Conservation (phyloP, 35 echinoderm and acorn worm genomes). For the Anneissia japonica region DNA sequence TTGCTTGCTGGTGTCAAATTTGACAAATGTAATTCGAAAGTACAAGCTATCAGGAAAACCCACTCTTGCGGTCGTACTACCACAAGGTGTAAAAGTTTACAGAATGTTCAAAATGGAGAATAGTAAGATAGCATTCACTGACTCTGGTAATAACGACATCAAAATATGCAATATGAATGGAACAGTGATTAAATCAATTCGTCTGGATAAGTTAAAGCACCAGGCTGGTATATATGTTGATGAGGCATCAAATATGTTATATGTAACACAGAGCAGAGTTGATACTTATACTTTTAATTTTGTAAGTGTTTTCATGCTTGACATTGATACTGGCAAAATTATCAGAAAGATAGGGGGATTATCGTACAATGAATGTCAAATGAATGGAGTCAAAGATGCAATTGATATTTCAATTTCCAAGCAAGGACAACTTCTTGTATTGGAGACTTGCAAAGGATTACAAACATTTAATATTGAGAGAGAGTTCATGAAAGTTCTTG, state of each 20-base stretch:
- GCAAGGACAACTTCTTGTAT: neutral
- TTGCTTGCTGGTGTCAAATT: neutral
- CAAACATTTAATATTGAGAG: neutral
- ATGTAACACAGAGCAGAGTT: neutral
- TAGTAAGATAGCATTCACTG: neutral
- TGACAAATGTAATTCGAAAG: neutral
- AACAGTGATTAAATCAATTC: neutral
- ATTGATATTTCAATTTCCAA: neutral
- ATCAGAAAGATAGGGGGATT: neutral
- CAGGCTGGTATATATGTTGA: neutral
- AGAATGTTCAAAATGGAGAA: neutral
- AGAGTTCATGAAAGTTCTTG: neutral
- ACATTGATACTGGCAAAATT: neutral
- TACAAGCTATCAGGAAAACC: neutral
- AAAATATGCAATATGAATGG: neutral
- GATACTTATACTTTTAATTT: neutral
- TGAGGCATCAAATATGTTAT: neutral
- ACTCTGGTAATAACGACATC: neutral
- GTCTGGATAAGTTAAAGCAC: neutral
- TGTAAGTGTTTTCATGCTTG: neutral
- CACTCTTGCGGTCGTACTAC: neutral
- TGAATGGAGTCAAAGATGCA: neutral
- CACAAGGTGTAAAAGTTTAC: neutral
- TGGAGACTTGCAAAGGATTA: neutral
- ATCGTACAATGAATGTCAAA: neutral